Evolutionary conservation across 1,140 invertebrate species (phyloP), one percentile per base, ranked within the genome.

Genomic region (Neuroterus valhalla): DNA sequence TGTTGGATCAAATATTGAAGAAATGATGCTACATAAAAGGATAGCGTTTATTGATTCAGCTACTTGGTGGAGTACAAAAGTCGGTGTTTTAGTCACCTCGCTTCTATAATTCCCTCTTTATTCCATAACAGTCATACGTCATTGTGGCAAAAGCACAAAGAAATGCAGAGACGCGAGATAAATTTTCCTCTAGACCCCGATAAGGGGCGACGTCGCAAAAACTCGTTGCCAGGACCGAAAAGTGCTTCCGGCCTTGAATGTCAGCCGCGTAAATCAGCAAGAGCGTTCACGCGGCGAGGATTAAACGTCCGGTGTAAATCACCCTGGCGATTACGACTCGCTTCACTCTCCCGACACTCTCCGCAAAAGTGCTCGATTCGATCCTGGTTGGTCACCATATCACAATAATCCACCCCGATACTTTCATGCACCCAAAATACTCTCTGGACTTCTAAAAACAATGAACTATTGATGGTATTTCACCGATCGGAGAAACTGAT

Each of bases 161-260:
- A 82, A 82, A 79, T 73, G 67, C 67, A 69, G 70, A 62, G 73
- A 71, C 75, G 67, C 67, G 67, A 80, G 77, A 80, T 80, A 79
- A 82, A 80, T 82, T 78, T 78, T 52, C 50, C 76, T 70, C 66
- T 66, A 21, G 38, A 31, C 19, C 70, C 38, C 31, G 46, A 70
- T 74, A 80, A 77, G 78, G 76, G 76, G 74, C 78, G 72, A 78
- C 77, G 75, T 81, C 75, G 79, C 82, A 82, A 82, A 84, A 84
- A 84, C 81, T 85, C 82, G 80, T 82, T 82, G 80, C 80, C 76
- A 79, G 76, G 71, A 85, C 78, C 82, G 81, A 84, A 85, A 84
- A 85, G 82, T 84, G 80, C 84, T 85, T 83, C 82, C 81, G 81
- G 79, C 82, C 81, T 85, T 85, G 82, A 85, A 82, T 82, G 82